phyloP scores from a whole-genome alignment of 2,797 vertebrate species.

The Smutsia gigantea region DNA sequence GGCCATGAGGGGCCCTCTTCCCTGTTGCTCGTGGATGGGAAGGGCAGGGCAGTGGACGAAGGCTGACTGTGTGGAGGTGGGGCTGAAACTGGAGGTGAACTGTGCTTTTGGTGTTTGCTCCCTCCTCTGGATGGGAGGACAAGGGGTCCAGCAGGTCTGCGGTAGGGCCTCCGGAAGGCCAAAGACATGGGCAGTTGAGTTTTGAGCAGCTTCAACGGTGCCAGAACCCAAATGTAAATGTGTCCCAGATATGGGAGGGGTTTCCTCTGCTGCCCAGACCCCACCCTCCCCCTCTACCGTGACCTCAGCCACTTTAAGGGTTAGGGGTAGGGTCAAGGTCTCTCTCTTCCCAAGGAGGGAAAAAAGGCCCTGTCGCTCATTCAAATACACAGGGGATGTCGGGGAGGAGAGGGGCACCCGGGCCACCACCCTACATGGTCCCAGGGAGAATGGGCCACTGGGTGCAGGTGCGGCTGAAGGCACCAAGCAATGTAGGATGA shows the following conservation, averaged over 20 bases:
- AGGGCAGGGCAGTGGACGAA: neutral
- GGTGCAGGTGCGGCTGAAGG: neutral
- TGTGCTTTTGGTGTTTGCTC: neutral
- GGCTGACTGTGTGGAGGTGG: accelerated
- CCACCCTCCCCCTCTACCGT: neutral
- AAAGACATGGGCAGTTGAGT: accelerated
- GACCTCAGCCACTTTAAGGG: neutral
- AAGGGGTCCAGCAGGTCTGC: neutral
- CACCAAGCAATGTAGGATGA: too few relatives aligned
- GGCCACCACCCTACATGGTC: accelerated
- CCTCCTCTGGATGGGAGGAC: neutral
- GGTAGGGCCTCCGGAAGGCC: accelerated
- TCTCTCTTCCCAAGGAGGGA: neutral
- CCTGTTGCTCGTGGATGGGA: neutral
- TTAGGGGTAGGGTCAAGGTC: neutral
- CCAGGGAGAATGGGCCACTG: neutral
- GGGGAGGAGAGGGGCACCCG: too few relatives aligned
- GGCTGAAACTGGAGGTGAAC: neutral
- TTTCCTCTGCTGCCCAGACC: neutral
- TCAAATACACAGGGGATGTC: neutral
- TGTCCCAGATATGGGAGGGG: accelerated
- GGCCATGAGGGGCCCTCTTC: accelerated
- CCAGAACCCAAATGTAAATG: accelerated
- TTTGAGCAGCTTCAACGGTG: accelerated
- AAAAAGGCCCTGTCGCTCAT: neutral